Base-by-base conservation (phyloP, 2,888 invertebrate species). In the Agriopis aurantiaria region DNA sequence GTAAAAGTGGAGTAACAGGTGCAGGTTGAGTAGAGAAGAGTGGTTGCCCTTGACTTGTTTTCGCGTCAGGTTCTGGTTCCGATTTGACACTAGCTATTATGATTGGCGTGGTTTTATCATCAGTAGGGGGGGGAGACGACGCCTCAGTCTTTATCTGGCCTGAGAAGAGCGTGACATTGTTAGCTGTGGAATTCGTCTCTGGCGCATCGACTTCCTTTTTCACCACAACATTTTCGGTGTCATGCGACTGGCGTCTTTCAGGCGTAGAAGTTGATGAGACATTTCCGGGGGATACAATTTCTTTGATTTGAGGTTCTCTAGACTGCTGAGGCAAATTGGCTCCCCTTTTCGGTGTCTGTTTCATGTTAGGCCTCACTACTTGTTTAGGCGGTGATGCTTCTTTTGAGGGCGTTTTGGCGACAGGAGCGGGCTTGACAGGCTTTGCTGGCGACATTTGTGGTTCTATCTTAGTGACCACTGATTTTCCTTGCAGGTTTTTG, bases 301-400 rank as follows among this genome's bases (percentile, higher is more conserved):
- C 82, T 73, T 71, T 79, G 48, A 76, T 62, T 72, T 80, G 79
- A 0, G 80, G 71, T 75, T 87, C 84, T 79, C 76, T 88, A 43
- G 78, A 46, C 9, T 82, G 72, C 41, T 84, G 67, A 23, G 87
- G 86, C 63, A 80, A 74, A 75, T 86, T 91, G 1, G 85, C 81
- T 41, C 83, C 88, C 80, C 91, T 87, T 81, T 89, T 93, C 11
- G 93, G 93, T 14, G 94, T 93, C 78, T 93, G 92, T 74, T 94
- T 94, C 33, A 94, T 80, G 41, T 86, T 86, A 1, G 92, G 92
- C 70, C 92, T 82, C 5, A 82, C 85, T 12, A 80, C 75, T 12
- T 82, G 85, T 68, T 85, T 87, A 0, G 73, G 72, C 59, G 81
- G 77, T 45, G 76, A 77, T 17, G 73, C 73, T 14, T 85, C 84